Base-by-base conservation (phyloP, 2,888 invertebrate genomes). In the Helicoverpa assulta region DNA sequence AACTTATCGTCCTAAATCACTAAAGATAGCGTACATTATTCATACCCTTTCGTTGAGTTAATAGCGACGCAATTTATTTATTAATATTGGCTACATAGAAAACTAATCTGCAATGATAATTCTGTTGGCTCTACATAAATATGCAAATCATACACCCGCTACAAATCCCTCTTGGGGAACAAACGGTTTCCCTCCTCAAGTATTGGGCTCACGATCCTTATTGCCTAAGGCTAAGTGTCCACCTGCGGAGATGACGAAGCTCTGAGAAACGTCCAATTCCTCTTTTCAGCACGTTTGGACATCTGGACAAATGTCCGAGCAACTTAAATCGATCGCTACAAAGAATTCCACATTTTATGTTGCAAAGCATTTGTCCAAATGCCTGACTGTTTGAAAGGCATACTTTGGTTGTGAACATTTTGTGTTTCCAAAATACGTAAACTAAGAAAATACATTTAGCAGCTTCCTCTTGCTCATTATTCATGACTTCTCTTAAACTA, bases 191-290 rank as follows among this genome's bases (percentile, higher is more conserved):
- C 79, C 84, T 87, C 66, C 65, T 88, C 86, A 86, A 86, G 88
- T 87, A 87, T 88, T 88, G 80, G 74, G 68, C 83, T 85, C 89
- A 88, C 88, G 88, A 85, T 83, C 84, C 81, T 73, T 67, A 78
- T 73, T 80, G 80, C 82, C 81, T 84, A 82, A 83, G 83, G 87
- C 81, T 64, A 78, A 61, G 73, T 80, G 81, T 86, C 85, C 85
- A 85, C 83, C 85, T 84, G 82, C 76, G 72, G 78, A 72, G 73
- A 82, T 80, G 77, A 78, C 78, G 68, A 71, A 76, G 63, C 62
- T 77, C 37, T 69, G 55, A 72, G 55, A 68, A 71, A 72, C 59
- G 52, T 58, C 29, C 60, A 70, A 52, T 70, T 37, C 55, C 56
- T 59, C 19, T 67, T 60, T 69, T 50, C 54, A 26, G 58, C 55